Conservation (phyloP, 2,888 invertebrate species). For the Amphipoea lucens region DNA sequence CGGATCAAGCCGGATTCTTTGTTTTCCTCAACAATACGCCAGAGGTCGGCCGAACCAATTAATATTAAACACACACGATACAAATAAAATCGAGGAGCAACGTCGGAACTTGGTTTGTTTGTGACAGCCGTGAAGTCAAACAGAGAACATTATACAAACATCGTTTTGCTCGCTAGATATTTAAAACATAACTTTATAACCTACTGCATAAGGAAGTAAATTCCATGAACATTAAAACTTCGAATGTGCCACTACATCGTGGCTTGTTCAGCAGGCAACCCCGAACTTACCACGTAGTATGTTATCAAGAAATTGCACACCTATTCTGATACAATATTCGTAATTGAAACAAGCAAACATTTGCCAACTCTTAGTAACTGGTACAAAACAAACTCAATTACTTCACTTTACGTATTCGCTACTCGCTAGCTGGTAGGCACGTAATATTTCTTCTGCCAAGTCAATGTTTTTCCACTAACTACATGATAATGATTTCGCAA, state of each 20-base stretch:
- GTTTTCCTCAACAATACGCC: slow-evolving; percentile 50
- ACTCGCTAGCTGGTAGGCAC: not conserved
- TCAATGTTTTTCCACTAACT: not conserved
- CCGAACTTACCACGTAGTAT: slow-evolving; percentile 43
- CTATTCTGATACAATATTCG: slow-evolving; percentile 53
- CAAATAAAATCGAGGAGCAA: slow-evolving; percentile 49
- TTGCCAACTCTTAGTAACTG: slow-evolving; percentile 14
- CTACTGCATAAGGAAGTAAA: not conserved
- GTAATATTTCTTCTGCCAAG: slow-evolving; percentile 5
- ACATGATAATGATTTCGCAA: not conserved
- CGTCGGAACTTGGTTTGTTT: slow-evolving; percentile 52
- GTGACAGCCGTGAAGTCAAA: slow-evolving; percentile 45
- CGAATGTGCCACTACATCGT: slow-evolving; percentile 8
- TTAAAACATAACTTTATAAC: slow-evolving; percentile 3
- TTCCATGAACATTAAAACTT: slow-evolving; percentile 13
- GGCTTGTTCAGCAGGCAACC: slow-evolving; percentile 23
- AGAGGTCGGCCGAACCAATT: slow-evolving; percentile 45
- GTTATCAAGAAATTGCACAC: slow-evolving; percentile 56
- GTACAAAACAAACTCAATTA: slow-evolving; percentile 17
- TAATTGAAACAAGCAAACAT: slow-evolving; percentile 28
- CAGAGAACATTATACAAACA: slow-evolving; percentile 35
- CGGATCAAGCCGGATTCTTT: slow-evolving; percentile 43
- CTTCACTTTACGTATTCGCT: slow-evolving; percentile 14
- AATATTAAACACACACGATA: slow-evolving; percentile 52
- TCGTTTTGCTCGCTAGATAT: not conserved